Percentiles rank a stretch among this genome's conserved stretches.
These are phyloP conservation scores for Scrobipalpa atriplicella DNA, from an alignment of 2,888 invertebrate genomes.

Conservation along the genomic window DNA sequence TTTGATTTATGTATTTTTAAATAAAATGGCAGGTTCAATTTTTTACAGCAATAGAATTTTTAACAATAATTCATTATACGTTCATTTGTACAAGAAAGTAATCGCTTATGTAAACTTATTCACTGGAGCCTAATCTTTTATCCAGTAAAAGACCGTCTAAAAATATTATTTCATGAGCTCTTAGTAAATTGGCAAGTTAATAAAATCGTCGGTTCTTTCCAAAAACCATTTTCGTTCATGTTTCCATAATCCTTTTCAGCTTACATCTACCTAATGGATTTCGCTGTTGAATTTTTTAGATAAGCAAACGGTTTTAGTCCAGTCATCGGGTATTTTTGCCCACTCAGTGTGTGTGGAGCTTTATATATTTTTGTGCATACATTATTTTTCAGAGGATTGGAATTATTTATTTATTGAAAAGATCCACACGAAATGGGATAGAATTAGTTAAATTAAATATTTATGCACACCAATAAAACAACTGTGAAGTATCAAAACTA, in stretches of 20 bases:
- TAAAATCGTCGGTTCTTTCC: not conserved
- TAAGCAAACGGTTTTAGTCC: slow-evolving; percentile 15
- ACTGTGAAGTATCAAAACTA: not conserved
- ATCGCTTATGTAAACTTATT: not conserved
- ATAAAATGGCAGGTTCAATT: no score
- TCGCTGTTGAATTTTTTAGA: slow-evolving; percentile 16
- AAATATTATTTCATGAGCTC: slow-evolving; percentile 12
- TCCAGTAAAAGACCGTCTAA: not conserved
- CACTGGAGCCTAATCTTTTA: not conserved
- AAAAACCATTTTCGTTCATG: slow-evolving; percentile 15
- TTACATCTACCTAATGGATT: slow-evolving; percentile 15
- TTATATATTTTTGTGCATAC: not conserved
- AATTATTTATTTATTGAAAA: not conserved
- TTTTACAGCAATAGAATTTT: no score
- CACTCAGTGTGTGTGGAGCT: not conserved
- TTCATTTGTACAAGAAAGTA: not conserved
- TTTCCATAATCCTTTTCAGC: slow-evolving; percentile 21
- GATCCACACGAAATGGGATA: no score
- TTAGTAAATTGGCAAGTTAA: slow-evolving; percentile 12
- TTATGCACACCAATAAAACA: no score
- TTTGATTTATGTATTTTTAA: no score
- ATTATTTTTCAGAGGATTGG: not conserved
- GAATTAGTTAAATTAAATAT: no score
- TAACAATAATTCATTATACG: no score
- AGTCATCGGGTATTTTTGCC: slow-evolving; percentile 1